These are phyloP conservation scores for Alentia gelatinosa DNA, from an alignment of 2,888 invertebrate species.

Conservation along the genomic window DNA sequence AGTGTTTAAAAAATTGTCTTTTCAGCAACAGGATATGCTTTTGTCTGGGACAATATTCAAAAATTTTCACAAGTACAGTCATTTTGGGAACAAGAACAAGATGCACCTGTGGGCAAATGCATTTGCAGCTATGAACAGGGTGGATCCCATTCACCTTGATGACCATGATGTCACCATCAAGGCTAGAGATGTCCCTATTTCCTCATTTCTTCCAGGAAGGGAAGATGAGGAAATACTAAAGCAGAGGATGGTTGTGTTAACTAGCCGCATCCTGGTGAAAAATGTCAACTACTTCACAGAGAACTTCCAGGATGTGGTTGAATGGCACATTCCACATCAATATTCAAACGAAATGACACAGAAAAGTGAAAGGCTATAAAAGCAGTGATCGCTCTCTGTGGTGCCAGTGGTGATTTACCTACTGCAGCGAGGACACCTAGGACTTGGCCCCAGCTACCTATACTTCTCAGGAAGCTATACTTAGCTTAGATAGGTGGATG, in stretches of 20 bases:
- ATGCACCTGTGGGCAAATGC: neutral
- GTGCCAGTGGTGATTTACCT: too few relatives aligned
- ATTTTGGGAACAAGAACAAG: neutral
- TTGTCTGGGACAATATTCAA: slow-evolving; percentile 17
- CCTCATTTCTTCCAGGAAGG: neutral
- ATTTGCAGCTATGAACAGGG: neutral
- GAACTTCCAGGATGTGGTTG: neutral
- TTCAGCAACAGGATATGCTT: neutral
- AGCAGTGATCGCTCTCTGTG: neutral
- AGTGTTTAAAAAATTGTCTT: too few relatives aligned
- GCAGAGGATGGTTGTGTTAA: neutral
- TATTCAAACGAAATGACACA: neutral
- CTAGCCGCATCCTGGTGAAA: neutral
- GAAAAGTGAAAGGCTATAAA: neutral
- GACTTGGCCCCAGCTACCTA: neutral
- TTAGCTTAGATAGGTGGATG: neutral
- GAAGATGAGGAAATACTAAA: neutral
- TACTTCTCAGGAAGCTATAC: neutral
- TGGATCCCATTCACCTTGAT: neutral
- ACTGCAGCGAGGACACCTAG: neutral
- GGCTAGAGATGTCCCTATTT: neutral
- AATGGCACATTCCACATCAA: neutral
- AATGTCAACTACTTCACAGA: neutral
- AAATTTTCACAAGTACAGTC: neutral
- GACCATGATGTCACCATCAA: neutral